These are phyloP conservation scores for Chrysochloris asiatica DNA, from an alignment of 2,113 vertebrate species.

Conservation along the genomic window DNA sequence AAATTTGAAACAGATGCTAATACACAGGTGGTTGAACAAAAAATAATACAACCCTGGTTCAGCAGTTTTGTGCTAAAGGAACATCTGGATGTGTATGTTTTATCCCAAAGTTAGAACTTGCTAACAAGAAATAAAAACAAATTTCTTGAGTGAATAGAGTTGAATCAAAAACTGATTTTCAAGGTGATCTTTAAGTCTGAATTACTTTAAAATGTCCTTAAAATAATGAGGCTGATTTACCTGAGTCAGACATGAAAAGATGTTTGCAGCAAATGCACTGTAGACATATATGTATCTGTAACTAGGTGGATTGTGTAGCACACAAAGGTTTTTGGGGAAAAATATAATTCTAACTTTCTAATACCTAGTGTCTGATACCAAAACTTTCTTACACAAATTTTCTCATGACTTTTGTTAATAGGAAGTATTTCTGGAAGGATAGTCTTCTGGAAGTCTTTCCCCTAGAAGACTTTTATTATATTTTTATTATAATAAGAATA, in stretches of 20 bases:
- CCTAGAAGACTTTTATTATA: too few species aligned
- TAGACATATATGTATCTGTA: neutral
- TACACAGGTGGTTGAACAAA: neutral
- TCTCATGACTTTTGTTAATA: neutral
- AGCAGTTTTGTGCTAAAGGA: slow-evolving; percentile 24
- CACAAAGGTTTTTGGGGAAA: neutral
- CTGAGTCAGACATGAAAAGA: neutral
- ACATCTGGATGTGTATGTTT: slow-evolving; percentile 38
- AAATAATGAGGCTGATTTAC: neutral
- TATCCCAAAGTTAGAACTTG: slow-evolving; percentile 10
- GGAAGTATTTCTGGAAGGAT: neutral
- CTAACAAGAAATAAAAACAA: slow-evolving; percentile 14
- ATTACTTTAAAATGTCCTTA: neutral
- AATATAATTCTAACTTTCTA: slow-evolving; percentile 11
- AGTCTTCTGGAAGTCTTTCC: slow-evolving; percentile 3
- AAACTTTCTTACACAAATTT: slow-evolving; percentile 7
- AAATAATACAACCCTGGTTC: slow-evolving; percentile 54
- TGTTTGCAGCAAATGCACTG: neutral
- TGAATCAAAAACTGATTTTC: neutral
- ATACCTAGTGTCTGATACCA: neutral
- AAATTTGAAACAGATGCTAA: slow-evolving; percentile 70
- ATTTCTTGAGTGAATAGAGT: neutral
- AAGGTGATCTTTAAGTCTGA: neutral
- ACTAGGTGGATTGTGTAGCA: neutral
- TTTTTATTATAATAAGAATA: too few species aligned